These are phyloP conservation scores for Dicyrtomina minuta DNA, from an alignment of 2,888 invertebrate species.

Conservation along the genomic window DNA sequence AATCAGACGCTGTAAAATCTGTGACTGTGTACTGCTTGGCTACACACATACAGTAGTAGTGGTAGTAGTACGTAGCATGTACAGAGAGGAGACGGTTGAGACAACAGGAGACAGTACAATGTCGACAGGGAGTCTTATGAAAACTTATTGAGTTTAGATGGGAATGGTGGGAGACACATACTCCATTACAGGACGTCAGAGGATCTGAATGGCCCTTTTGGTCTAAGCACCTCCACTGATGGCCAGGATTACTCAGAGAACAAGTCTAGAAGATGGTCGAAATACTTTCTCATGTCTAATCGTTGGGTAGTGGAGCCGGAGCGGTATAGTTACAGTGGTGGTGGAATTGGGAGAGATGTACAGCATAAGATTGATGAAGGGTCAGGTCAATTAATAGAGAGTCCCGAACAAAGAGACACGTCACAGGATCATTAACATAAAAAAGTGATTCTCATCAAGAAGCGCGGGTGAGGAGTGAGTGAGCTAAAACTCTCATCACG, in stretches of 20 bases:
- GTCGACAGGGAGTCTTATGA: too few relatives aligned
- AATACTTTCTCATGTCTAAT: not conserved
- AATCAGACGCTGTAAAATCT: too few relatives aligned
- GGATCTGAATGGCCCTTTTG: too few relatives aligned
- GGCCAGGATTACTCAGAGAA: not conserved
- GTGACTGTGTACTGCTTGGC: too few relatives aligned
- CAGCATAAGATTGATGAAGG: constrained; percentile 48
- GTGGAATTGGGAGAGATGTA: constrained; percentile 5
- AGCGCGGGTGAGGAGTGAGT: not conserved
- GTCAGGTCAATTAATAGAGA: constrained; percentile 50
- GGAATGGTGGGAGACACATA: too few relatives aligned
- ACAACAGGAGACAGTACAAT: too few relatives aligned
- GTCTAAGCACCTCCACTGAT: too few relatives aligned
- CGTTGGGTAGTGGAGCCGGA: not conserved
- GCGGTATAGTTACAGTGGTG: not conserved
- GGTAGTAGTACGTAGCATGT: too few relatives aligned
- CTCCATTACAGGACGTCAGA: too few relatives aligned
- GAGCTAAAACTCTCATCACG: constrained; percentile 17
- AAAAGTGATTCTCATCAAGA: constrained; percentile 50
- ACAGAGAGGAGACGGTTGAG: too few relatives aligned
- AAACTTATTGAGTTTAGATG: too few relatives aligned
- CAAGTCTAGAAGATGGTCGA: not conserved
- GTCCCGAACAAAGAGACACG: constrained; percentile 42
- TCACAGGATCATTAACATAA: constrained; percentile 49
- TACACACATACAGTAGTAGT: too few relatives aligned